Conservation (phyloP, 2,113 vertebrate species). For the Natator depressus region DNA sequence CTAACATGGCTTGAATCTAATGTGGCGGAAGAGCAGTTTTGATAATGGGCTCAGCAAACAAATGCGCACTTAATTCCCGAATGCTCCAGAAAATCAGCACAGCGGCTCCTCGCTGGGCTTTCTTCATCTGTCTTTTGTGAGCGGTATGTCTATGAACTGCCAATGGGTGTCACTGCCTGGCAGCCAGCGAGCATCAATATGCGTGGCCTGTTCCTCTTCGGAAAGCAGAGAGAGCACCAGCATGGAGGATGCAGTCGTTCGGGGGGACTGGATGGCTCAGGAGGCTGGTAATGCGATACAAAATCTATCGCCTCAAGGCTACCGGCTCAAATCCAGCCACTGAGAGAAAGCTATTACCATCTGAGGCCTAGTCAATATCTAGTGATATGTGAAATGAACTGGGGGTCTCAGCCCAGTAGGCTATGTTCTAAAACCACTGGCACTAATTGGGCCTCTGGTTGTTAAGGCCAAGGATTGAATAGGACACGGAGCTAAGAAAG, state of each 20-base stretch:
- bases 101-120: rapidly evolving
- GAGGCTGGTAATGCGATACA: rapidly evolving
- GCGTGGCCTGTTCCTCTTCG: rapidly evolving
- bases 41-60: rapidly evolving
- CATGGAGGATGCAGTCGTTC: not conserved
- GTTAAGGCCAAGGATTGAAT: rapidly evolving
- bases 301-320: rapidly evolving
- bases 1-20: not conserved
- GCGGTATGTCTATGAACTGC: not conserved
- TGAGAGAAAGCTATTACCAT: not conserved
- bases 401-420: slow-evolving; percentile 37
- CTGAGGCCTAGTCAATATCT: not conserved
- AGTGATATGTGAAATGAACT: not conserved
- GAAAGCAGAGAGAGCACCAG: not conserved
- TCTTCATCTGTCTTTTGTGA: rapidly evolving
- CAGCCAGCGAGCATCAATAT: rapidly evolving
- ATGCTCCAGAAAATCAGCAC: not conserved
- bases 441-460: not conserved
- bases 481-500: not conserved
- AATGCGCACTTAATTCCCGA: not conserved
- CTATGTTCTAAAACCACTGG: not conserved
- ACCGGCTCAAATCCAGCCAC: rapidly evolving
- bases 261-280: not conserved
- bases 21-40: not conserved
- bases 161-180: rapidly evolving